Conservation (phyloP, 1,140 invertebrate genomes). For the Drosophila tani region DNA sequence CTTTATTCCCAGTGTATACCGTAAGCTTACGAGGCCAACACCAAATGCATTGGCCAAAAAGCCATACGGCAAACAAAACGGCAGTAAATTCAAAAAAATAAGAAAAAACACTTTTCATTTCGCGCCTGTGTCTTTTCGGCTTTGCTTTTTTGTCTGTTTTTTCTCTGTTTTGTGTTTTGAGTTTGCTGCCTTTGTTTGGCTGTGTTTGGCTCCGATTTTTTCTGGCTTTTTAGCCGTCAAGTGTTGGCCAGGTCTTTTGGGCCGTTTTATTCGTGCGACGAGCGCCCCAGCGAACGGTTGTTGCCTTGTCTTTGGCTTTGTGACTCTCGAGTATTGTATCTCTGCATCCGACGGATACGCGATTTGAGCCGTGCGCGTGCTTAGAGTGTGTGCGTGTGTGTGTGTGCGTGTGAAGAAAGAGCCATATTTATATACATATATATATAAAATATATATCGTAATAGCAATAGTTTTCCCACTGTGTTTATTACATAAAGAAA, state of each 20-base stretch:
- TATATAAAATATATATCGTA: conserved; percentile 32
- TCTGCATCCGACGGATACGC: conserved; percentile 72
- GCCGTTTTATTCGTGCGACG: conserved; percentile 76
- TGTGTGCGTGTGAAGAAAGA: conserved; percentile 79
- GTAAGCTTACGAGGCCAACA: conserved; percentile 54
- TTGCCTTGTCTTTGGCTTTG: conserved; percentile 65
- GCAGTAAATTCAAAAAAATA: conserved; percentile 22
- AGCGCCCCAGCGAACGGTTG: conserved; percentile 77
- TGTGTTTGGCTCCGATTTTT: conserved; percentile 56
- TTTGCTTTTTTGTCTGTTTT: conserved; percentile 23
- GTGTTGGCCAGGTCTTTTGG: conserved; percentile 59
- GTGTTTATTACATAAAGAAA: conserved; percentile 65
- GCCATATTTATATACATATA: conserved; percentile 67
- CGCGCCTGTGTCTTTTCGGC: conserved; percentile 13
- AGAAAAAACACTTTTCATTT: conserved; percentile 61
- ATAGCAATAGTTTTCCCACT: conserved; percentile 71
- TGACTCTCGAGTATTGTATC: conserved; percentile 31
- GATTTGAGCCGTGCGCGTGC: conserved; percentile 48
- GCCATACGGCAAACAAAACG: conserved; percentile 24
- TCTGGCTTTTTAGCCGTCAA: conserved; percentile 51
- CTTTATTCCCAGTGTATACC: conserved; percentile 4
- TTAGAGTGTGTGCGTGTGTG: conserved; percentile 10
- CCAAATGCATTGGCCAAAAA: conserved; percentile 75
- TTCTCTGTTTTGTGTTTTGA: conserved; percentile 27
- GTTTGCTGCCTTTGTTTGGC: conserved; percentile 41